phyloP scores from a whole-genome alignment of 2,113 vertebrate genomes.

The Morone chrysops region DNA sequence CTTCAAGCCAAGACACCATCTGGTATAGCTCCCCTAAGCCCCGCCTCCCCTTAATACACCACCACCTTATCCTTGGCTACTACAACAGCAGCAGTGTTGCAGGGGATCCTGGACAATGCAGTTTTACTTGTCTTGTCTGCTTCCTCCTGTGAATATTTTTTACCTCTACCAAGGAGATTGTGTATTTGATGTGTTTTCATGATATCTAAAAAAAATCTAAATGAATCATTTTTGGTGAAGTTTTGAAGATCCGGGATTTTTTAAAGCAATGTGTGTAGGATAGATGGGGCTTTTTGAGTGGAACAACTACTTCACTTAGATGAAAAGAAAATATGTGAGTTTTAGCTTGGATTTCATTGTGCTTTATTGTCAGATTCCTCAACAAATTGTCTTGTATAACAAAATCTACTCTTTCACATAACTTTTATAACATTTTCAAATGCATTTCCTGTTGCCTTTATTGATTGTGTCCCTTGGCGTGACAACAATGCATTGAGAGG shows the following conservation, averaged over 20 bases:
- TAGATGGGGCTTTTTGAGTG: neutral
- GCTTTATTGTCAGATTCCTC: neutral
- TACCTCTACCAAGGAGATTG: no score
- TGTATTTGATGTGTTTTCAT: neutral
- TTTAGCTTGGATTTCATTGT: neutral
- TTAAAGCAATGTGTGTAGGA: neutral
- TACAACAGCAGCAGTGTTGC: constrained; percentile 39
- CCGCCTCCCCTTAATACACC: constrained; percentile 50
- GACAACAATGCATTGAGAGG: constrained; percentile 4
- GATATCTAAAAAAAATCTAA: neutral
- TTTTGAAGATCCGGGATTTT: neutral
- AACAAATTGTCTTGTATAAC: neutral
- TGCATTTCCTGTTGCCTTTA: constrained; percentile 17
- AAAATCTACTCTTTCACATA: neutral
- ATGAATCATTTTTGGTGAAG: neutral
- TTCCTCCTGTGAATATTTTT: neutral
- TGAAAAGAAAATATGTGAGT: neutral
- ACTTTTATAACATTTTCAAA: neutral
- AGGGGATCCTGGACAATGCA: constrained; percentile 53
- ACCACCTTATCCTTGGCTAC: constrained; percentile 47
- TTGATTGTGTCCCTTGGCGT: constrained; percentile 17
- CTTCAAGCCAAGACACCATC: constrained; percentile 67
- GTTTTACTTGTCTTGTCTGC: constrained; percentile 13
- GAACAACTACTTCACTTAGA: neutral
- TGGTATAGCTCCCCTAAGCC: constrained; percentile 53